Conservation (phyloP, 2,888 invertebrate genomes). For the Drosophila macrothrix region DNA sequence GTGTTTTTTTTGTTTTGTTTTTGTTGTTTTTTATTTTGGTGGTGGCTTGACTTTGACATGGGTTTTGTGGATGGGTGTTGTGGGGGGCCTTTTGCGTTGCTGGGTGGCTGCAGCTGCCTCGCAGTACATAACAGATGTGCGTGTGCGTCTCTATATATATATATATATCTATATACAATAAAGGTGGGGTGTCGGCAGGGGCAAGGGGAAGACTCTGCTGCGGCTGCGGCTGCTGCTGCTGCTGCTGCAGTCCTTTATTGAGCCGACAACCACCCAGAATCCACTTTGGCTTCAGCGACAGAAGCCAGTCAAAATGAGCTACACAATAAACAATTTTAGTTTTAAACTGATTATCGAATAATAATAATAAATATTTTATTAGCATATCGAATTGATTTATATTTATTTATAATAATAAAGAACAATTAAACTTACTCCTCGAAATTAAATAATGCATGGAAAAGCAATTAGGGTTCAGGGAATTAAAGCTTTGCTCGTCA, state of each 20-base stretch:
- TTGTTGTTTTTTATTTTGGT: slow-evolving; percentile 27
- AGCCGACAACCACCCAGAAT: slow-evolving; percentile 38
- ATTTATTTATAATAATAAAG: not conserved
- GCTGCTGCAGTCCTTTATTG: slow-evolving; percentile 76
- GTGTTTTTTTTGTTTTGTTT: not conserved
- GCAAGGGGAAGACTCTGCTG: slow-evolving; percentile 15
- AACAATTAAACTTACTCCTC: not conserved
- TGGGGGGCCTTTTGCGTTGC: slow-evolving; percentile 6
- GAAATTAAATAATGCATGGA: no score
- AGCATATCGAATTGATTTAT: not conserved
- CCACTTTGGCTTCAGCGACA: slow-evolving; percentile 48
- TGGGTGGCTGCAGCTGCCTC: slow-evolving; percentile 70
- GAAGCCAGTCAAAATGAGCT: slow-evolving; percentile 12
- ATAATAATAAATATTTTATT: not conserved
- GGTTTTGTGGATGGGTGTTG: slow-evolving; percentile 40
- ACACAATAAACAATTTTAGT: not conserved
- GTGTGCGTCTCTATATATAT: slow-evolving; percentile 66
- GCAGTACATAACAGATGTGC: slow-evolving; percentile 66
- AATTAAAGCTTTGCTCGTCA: no score
- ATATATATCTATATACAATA: slow-evolving; percentile 1
- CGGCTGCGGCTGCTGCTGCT: slow-evolving; percentile 22
- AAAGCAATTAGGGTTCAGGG: no score
- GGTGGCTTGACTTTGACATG: slow-evolving; percentile 72
- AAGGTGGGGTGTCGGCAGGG: not conserved
- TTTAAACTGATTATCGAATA: not conserved